Conservation (phyloP, 2,888 invertebrate species). For the Acanthosoma haemorrhoidale region DNA sequence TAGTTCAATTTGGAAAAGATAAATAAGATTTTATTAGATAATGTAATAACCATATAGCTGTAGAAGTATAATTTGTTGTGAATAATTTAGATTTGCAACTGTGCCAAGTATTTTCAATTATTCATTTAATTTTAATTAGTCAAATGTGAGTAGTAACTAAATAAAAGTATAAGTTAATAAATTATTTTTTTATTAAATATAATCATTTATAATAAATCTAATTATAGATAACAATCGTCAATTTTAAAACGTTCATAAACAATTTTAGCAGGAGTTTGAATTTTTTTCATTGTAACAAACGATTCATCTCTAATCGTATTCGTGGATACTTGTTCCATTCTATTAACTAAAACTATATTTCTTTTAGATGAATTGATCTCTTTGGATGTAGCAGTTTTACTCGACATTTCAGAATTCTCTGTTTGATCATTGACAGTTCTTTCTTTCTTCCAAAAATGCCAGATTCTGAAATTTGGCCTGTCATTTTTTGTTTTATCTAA, state of each 20-base stretch:
- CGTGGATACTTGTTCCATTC: neutral
- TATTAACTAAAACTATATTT: too few species aligned
- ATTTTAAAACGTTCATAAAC: slow-evolving; percentile 11
- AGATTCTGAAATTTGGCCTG: neutral
- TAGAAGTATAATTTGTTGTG: too few species aligned
- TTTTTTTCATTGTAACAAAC: neutral
- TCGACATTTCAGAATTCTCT: neutral
- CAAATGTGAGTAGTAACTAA: too few species aligned
- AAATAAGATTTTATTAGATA: too few species aligned
- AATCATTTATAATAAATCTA: too few species aligned
- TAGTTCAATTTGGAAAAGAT: neutral
- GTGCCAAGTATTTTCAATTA: too few species aligned
- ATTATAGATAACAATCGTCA: too few species aligned
- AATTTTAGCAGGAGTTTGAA: neutral
- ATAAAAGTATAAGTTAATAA: too few species aligned
- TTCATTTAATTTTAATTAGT: too few species aligned
- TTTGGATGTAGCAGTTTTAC: neutral
- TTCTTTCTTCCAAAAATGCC: neutral
- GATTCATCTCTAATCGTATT: neutral
- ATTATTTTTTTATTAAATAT: too few species aligned
- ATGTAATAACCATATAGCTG: too few species aligned
- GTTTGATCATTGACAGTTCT: neutral
- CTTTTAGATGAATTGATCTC: neutral
- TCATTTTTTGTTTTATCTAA: neutral
- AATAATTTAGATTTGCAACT: too few species aligned